phyloP scores from a whole-genome alignment of 2,888 invertebrate species.

The Machimus rusticus region DNA sequence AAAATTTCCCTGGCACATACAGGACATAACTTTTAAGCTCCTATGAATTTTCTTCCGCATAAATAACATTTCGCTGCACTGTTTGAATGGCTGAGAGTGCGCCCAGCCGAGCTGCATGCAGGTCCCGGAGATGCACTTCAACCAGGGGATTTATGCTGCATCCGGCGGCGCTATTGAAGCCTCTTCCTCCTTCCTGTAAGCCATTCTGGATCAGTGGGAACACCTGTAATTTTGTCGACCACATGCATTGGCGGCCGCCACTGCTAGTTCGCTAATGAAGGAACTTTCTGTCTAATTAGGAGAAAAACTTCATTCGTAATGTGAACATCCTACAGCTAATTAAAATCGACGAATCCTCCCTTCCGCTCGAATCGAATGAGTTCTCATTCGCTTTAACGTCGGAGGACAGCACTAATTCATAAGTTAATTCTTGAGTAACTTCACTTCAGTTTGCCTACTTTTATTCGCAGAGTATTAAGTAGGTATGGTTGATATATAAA shows the following conservation, averaged over 20 bases:
- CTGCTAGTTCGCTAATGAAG: background rate
- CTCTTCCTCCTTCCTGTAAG: background rate
- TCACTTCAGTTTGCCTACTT: background rate
- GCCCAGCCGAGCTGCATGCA: background rate
- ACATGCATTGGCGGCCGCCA: background rate
- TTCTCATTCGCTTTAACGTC: background rate
- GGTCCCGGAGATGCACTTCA: background rate
- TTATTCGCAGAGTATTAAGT: background rate
- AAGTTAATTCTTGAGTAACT: background rate
- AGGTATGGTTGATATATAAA: background rate
- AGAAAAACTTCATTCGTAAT: background rate
- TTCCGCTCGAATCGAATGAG: background rate
- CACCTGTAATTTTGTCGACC: background rate
- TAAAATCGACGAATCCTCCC: background rate
- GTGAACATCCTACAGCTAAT: background rate
- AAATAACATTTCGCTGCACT: slow-evolving; percentile 16
- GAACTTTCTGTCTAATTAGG: background rate
- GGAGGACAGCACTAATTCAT: background rate
- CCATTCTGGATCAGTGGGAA: background rate
- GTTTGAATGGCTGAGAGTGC: background rate
- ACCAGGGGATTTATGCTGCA: background rate
- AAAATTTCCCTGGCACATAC: slow-evolving; percentile 15
- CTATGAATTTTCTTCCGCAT: slow-evolving; percentile 3
- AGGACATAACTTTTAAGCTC: slow-evolving; percentile 19
- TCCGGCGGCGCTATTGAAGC: background rate